phyloP scores from a whole-genome alignment of 2,113 vertebrate genomes.

The Tragelaphus buxtoni region DNA sequence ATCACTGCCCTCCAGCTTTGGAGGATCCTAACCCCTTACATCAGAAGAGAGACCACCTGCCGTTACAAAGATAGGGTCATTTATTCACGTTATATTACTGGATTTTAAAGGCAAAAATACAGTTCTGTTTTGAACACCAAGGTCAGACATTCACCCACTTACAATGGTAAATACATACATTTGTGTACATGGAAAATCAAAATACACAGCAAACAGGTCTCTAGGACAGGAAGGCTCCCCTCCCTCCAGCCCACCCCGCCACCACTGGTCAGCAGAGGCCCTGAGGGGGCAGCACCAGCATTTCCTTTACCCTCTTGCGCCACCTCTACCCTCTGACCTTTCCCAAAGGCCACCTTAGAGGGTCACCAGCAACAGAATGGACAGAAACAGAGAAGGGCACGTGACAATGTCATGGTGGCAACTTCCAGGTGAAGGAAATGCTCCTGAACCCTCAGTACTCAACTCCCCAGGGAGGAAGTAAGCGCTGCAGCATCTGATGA shows the following conservation, averaged over 20 bases:
- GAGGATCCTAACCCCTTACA: background rate
- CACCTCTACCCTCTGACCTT: background rate
- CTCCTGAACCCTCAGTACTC: background rate
- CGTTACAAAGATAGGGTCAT: slow-evolving; percentile 65
- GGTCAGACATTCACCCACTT: slow-evolving; percentile 38
- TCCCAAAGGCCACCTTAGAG: background rate
- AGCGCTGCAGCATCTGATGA: background rate
- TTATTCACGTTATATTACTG: slow-evolving; percentile 67
- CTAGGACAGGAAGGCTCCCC: background rate
- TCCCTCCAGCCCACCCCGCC: background rate
- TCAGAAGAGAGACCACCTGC: slow-evolving; percentile 31
- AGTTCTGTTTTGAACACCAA: slow-evolving; percentile 68
- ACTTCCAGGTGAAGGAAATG: background rate
- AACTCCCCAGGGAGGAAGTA: background rate
- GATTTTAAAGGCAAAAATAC: slow-evolving; percentile 73
- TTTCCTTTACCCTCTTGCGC: slow-evolving; percentile 8
- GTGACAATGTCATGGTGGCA: background rate
- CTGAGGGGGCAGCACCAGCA: background rate
- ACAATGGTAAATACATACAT: slow-evolving; percentile 55
- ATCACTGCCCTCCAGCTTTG: background rate
- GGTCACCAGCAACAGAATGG: background rate
- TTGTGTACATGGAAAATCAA: slow-evolving; percentile 36
- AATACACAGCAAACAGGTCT: slow-evolving; percentile 57
- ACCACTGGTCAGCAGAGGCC: background rate
- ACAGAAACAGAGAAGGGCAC: slow-evolving; percentile 23